A percentile compares a stretch with the other conserved stretches of the same genome.
Evolutionary conservation across 2,797 vertebrate genomes (phyloP).

Genomic region (Poeciliopsis infans): DNA sequence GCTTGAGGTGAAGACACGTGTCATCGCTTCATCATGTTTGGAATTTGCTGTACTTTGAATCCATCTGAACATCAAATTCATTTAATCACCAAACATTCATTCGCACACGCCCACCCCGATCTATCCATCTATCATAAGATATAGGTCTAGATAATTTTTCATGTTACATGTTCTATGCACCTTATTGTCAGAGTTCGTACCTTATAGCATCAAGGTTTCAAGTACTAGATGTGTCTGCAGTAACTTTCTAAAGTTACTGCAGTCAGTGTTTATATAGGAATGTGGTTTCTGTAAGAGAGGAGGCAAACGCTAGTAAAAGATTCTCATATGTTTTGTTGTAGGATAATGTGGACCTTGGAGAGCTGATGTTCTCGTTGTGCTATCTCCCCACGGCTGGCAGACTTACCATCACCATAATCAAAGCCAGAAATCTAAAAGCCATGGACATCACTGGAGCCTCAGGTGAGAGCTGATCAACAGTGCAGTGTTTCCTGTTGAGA

Average conservation of each 20-base stretch:
- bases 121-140: neutral
- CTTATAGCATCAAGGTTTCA: neutral
- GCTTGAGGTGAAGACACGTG: slow-evolving; percentile 14
- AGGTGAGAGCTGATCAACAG: slow-evolving; percentile 76
- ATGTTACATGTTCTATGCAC: neutral
- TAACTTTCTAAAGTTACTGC: neutral
- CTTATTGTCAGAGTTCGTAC: neutral
- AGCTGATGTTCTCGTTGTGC: slow-evolving; percentile 99
- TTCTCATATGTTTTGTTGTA: slow-evolving; percentile 59
- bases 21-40: neutral
- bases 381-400: slow-evolving; percentile 97
- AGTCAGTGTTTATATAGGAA: slow-evolving; percentile 3
- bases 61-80: neutral
- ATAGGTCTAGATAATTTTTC: neutral
- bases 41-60: slow-evolving; percentile 24
- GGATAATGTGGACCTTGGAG: slow-evolving; percentile 97
- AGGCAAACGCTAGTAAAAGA: neutral
- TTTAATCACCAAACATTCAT: neutral
- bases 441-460: slow-evolving; percentile 99
- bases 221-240: slow-evolving; percentile 2
- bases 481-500: neutral
- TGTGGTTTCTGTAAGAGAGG: neutral
- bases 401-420: slow-evolving; percentile 98
- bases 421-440: slow-evolving; percentile 98
- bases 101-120: neutral